Conservation (phyloP, 2,113 vertebrate species). For the Sardina pilchardus region DNA sequence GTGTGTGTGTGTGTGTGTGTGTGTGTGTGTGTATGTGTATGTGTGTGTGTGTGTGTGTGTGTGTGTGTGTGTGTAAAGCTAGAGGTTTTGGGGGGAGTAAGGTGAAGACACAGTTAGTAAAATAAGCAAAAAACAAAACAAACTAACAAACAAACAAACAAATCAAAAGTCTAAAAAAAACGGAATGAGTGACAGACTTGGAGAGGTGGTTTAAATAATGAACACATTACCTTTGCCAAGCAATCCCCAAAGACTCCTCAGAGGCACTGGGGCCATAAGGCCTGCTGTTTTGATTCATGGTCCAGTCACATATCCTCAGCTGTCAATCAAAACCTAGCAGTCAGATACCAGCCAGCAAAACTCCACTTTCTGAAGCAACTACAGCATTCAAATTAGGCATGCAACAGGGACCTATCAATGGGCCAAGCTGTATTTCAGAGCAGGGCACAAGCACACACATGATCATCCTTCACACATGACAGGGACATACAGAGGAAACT, state of each 20-base stretch:
- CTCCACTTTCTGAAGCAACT: constrained; percentile 83
- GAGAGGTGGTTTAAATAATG: constrained; percentile 91
- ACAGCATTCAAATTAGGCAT: constrained; percentile 85
- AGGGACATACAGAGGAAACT: neutral
- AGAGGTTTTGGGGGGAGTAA: neutral
- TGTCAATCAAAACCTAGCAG: constrained; percentile 99
- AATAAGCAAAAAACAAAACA: constrained; percentile 31
- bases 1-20: neutral
- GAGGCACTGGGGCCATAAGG: constrained; percentile 99
- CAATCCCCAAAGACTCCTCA: constrained; percentile 99
- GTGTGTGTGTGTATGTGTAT: neutral
- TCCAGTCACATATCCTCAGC: constrained; percentile 99
- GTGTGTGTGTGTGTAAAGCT: constrained; percentile 23
- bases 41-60: neutral
- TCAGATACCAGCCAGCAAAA: constrained; percentile 98
- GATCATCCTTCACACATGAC: neutral
- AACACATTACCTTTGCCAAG: constrained; percentile 99
- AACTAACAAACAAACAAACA: constrained; percentile 4
- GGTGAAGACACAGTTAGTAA: neutral
- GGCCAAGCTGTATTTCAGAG: constrained; percentile 28
- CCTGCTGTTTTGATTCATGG: constrained; percentile 99
- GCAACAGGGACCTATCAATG: constrained; percentile 67
- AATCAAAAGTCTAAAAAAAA: constrained; percentile 18
- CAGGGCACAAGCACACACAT: constrained; percentile 36
- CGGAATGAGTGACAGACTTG: constrained; percentile 67